phyloP scores from a whole-genome alignment of 2,797 vertebrate genomes.

The Rhodeus uyekii region DNA sequence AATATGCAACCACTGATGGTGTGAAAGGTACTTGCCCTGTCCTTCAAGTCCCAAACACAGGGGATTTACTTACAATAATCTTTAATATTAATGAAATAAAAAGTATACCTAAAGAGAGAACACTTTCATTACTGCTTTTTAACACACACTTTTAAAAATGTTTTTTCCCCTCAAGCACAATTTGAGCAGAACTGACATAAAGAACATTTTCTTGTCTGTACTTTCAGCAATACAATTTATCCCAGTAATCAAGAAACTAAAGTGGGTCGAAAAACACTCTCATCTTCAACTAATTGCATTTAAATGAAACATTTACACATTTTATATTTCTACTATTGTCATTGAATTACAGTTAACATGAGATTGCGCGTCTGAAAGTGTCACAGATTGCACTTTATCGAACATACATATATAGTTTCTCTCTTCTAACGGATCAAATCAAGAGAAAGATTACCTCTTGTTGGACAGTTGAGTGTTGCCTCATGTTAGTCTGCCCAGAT shows the following conservation, averaged over 20 bases:
- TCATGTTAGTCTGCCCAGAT: slow-evolving; percentile 33
- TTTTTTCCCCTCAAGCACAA: too few species aligned
- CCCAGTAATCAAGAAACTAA: neutral
- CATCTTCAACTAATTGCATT: neutral
- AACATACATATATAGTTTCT: too few species aligned
- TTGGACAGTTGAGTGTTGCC: slow-evolving; percentile 35
- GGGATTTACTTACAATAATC: too few species aligned
- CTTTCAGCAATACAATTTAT: neutral
- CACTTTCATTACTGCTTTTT: neutral
- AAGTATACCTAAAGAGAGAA: neutral
- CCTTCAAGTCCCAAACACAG: too few species aligned
- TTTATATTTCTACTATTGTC: neutral
- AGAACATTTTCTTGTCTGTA: too few species aligned
- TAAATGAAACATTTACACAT: neutral
- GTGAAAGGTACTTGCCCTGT: too few species aligned
- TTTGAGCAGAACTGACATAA: too few species aligned
- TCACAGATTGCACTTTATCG: too few species aligned
- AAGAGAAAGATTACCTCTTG: slow-evolving; percentile 51
- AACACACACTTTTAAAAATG: too few species aligned
- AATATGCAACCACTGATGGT: too few species aligned
- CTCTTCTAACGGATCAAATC: neutral
- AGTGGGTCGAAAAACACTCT: neutral
- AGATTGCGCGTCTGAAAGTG: too few species aligned
- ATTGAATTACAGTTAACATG: too few species aligned
- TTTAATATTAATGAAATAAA: neutral